Percentiles rank a stretch among this genome's conserved stretches.
Evolutionary conservation across 2,797 vertebrate genomes (phyloP).

Genomic region (Pseudocheirus occidentalis): DNA sequence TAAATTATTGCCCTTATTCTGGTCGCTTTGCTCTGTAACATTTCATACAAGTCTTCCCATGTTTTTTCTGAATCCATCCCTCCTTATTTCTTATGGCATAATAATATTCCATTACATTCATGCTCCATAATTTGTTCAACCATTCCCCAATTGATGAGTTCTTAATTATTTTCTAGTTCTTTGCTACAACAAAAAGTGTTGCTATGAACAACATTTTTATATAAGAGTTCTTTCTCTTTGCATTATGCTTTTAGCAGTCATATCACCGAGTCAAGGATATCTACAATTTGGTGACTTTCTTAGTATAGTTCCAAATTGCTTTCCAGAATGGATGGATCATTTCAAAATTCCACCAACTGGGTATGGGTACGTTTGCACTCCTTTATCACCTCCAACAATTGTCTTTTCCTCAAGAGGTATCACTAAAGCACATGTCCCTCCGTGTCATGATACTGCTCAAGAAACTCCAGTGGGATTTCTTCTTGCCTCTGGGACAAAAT

Average conservation of each 20-base stretch:
- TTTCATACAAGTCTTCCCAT: not conserved
- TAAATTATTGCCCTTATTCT: not conserved
- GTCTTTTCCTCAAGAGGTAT: not conserved
- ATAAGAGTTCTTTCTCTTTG: not conserved
- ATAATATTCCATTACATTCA: not conserved
- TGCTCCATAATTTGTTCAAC: not conserved
- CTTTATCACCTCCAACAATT: not conserved
- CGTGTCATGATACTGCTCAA: not conserved
- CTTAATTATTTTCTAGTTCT: not conserved
- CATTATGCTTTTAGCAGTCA: not conserved
- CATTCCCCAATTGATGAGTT: not conserved
- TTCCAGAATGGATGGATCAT: not conserved
- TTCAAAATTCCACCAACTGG: not conserved
- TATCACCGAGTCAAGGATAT: not conserved
- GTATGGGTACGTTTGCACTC: not conserved
- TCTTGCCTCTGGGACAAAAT: not conserved
- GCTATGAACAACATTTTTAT: not conserved
- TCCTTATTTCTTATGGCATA: not conserved
- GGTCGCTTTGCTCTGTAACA: not conserved
- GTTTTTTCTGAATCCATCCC: not conserved
- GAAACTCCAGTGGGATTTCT: not conserved
- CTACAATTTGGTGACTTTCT: not conserved
- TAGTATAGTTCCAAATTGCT: not conserved
- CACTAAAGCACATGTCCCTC: not conserved
- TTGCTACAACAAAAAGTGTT: not conserved